Evolutionary conservation across 2,888 invertebrate species (phyloP).

Genomic region (Plagiodera versicolora): DNA sequence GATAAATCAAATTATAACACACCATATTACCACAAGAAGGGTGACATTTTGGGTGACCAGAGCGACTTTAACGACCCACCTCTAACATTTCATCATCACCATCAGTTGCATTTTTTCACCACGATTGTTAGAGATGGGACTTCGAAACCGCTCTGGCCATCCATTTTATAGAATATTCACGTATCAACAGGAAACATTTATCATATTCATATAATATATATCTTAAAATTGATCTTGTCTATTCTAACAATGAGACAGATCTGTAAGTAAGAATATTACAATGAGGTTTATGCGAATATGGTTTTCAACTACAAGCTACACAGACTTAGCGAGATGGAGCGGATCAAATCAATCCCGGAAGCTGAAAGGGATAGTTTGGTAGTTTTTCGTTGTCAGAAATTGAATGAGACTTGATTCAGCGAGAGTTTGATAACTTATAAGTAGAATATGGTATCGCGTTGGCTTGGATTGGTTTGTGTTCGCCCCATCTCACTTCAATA

Average conservation of each 20-base stretch:
- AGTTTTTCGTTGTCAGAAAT: background rate
- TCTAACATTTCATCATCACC: too few species aligned
- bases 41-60: slow-evolving; percentile 26
- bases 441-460: background rate
- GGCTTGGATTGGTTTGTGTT: slow-evolving; percentile 13
- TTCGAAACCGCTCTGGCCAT: slow-evolving; percentile 38
- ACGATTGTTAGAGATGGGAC: too few species aligned
- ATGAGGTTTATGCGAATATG: slow-evolving; percentile 52
- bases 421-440: background rate
- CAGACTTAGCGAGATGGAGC: slow-evolving; percentile 44
- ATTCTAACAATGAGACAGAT: slow-evolving; percentile 55
- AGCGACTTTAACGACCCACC: slow-evolving; percentile 4
- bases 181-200: slow-evolving; percentile 58
- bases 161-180: slow-evolving; percentile 56
- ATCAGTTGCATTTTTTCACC: too few species aligned
- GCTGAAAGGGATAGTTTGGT: too few species aligned
- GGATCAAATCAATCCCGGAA: slow-evolving; percentile 15
- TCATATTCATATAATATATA: slow-evolving; percentile 53
- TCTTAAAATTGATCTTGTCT: slow-evolving; percentile 54
- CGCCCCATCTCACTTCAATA: slow-evolving; percentile 39
- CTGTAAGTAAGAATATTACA: slow-evolving; percentile 50
- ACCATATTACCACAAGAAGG: slow-evolving; percentile 50
- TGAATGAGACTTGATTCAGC: background rate
- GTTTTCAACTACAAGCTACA: slow-evolving; percentile 52
- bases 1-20: slow-evolving; percentile 50